phyloP scores from a whole-genome alignment of 1,140 invertebrate species.

The Paracyclopina nana region DNA sequence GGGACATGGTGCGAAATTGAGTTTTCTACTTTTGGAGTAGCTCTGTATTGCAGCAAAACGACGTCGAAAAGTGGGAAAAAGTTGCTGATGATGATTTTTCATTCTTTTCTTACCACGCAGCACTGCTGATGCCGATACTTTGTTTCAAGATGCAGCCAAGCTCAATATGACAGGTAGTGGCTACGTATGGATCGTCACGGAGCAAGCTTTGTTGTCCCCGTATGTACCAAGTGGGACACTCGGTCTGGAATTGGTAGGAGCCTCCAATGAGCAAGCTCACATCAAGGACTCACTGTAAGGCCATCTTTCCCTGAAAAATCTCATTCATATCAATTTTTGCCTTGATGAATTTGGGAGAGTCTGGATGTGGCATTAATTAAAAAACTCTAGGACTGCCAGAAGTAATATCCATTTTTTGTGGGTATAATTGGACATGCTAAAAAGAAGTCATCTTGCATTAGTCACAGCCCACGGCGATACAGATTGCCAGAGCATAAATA shows the following conservation, averaged over 20 bases:
- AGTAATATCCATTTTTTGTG: too few species aligned
- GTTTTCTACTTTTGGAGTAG: too few species aligned
- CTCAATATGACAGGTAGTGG: conserved; percentile 74
- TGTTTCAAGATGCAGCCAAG: conserved; percentile 63
- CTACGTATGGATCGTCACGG: conserved; percentile 93
- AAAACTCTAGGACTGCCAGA: too few species aligned
- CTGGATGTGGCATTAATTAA: too few species aligned
- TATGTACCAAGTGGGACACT: conserved; percentile 70
- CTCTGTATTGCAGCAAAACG: too few species aligned
- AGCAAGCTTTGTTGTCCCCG: conserved; percentile 64
- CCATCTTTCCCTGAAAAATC: too few species aligned
- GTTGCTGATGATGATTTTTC: background rate
- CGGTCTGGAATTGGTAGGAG: conserved; percentile 66
- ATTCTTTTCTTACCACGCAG: conserved; percentile 30
- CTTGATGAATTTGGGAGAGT: too few species aligned
- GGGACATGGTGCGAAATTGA: background rate
- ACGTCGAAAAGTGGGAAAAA: background rate
- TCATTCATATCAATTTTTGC: too few species aligned
- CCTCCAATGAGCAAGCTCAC: conserved; percentile 65
- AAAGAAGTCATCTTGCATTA: too few species aligned
- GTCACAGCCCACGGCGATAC: too few species aligned
- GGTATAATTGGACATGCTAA: too few species aligned
- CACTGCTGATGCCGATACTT: conserved; percentile 63
- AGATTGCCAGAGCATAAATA: too few species aligned
- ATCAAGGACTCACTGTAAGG: conserved; percentile 65